Base-by-base conservation (phyloP, 2,113 vertebrate species). In the Seriola quinqueradiata region DNA sequence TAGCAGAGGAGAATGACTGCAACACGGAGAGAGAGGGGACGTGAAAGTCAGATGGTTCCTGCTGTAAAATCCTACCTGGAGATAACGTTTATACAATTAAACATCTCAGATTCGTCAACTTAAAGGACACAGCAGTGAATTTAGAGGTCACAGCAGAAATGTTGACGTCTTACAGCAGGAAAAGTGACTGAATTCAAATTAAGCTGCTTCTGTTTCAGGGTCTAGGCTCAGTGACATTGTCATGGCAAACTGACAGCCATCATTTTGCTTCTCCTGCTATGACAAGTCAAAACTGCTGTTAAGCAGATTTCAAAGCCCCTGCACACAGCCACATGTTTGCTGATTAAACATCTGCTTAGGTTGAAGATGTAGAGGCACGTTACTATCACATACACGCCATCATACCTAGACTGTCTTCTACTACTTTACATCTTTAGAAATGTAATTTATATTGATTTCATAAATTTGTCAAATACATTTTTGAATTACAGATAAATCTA, bases 51-150 rank as follows among this genome's bases (percentile, higher is more conserved):
- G 13, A 46, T 13, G 1, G 54, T 23, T 2, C 34, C 34, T 55
- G 32, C 46, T 63, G 46, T 65, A 74, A 85, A 58, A 75, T 12
- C 28, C 38, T 44, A 25, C 40, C 11, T 73, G 34, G 4, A 38
- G 25, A 69, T 78, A 60, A 70, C 21, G 50, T 80, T 42, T 32
- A 19, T 48, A 7, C n/a, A 44, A 64, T 25, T 34, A 57, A 72
- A 78, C 4, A 6, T 5, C n/a, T 65, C 19, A 57, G 42, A 38
- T 70, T 79, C 2, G 4, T 61, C 9, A 9, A n/a, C 50, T 57
- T 14, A 57, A 60, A 42, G 12, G 36, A 17, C 38, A 58, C n/a
- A n/a, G 8, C 8, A 10, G n/a, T 67, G 21, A 14, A 46, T 69
- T 60, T 69, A 10, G 13, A 63, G 38, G 50, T 70, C 36, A 28